Evolutionary conservation across 2,888 invertebrate genomes (phyloP).

Genomic region (Euzetes globulus): DNA sequence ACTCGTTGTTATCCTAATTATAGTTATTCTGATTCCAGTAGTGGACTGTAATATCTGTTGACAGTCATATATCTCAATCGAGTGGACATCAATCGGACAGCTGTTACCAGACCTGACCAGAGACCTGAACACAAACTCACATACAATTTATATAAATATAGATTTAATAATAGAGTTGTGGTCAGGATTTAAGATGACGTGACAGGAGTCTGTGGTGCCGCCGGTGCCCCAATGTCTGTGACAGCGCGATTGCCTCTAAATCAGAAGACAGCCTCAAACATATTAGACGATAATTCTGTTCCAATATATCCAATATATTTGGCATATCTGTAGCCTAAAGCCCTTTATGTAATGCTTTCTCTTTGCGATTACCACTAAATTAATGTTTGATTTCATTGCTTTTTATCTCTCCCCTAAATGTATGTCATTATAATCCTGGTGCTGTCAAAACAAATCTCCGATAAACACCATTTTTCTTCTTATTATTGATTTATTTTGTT

Average conservation of each 20-base stretch:
- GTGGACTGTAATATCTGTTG: neutral
- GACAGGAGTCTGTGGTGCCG: neutral
- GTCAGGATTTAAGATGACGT: neutral
- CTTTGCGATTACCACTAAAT: neutral
- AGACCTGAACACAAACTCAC: neutral
- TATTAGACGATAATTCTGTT: neutral
- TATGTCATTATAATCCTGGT: neutral
- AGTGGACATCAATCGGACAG: conserved; percentile 13
- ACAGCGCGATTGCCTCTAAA: neutral
- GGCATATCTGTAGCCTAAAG: neutral
- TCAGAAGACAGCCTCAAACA: neutral
- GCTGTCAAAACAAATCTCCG: neutral
- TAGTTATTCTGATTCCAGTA: neutral
- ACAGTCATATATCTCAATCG: conserved; percentile 6
- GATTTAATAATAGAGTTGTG: conserved; percentile 4
- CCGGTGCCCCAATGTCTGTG: neutral
- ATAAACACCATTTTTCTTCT: neutral
- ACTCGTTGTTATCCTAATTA: neutral
- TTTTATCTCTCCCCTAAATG: neutral
- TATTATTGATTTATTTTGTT: neutral
- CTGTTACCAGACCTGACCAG: neutral
- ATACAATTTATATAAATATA: neutral
- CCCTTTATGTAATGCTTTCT: neutral
- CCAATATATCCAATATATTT: neutral
- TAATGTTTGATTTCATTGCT: neutral